Conservation (phyloP, 2,797 vertebrate genomes). For the Pachyuromys duprasi region DNA sequence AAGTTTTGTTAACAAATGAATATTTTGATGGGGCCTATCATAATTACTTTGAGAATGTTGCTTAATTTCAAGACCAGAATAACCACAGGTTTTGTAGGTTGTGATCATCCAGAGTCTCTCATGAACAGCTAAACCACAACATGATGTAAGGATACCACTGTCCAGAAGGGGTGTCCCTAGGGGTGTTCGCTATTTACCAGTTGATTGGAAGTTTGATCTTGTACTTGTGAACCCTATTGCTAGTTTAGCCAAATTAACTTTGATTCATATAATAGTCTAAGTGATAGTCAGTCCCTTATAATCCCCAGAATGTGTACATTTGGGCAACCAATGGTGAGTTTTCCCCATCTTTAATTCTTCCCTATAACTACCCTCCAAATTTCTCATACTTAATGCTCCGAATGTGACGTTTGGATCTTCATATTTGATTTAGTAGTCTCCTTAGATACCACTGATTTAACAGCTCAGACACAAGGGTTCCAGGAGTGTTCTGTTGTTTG, state of each 20-base stretch:
- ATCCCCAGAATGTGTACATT: conserved; percentile 34
- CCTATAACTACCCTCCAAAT: conserved; percentile 18
- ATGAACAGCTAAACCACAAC: neutral
- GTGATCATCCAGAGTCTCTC: neutral
- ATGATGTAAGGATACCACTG: neutral
- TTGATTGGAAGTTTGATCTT: conserved; percentile 12
- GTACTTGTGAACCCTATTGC: neutral
- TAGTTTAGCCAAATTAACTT: neutral
- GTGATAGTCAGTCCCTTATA: neutral
- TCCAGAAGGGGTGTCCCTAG: neutral
- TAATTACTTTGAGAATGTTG: neutral
- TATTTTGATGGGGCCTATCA: neutral
- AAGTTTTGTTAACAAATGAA: neutral
- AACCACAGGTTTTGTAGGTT: neutral
- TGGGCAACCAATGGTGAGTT: conserved; percentile 23
- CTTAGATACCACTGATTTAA: conserved; percentile 41
- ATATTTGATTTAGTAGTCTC: neutral
- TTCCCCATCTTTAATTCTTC: neutral
- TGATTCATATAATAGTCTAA: neutral
- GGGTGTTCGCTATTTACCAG: neutral
- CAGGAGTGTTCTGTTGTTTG: conserved; percentile 43
- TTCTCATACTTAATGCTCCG: conserved; percentile 31
- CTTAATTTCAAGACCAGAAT: neutral
- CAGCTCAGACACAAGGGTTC: conserved; percentile 21
- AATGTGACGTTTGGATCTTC: neutral